Conservation (phyloP, 2,113 vertebrate genomes). For the Aspidoscelis tigris region DNA sequence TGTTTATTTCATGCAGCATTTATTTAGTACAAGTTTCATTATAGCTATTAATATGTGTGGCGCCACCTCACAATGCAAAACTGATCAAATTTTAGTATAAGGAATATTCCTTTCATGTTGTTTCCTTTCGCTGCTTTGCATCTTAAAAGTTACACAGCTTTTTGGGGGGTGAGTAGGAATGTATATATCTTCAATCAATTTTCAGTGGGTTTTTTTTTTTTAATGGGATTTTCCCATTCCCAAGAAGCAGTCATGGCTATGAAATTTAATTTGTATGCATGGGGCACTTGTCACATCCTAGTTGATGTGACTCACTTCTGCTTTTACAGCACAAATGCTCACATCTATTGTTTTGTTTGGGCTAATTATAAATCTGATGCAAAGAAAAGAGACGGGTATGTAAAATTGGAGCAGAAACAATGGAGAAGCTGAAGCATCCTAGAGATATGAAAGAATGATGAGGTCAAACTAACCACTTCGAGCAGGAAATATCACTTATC, state of each 20-base stretch:
- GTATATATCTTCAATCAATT: conserved; percentile 2
- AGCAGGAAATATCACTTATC: background rate
- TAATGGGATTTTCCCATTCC: conserved; percentile 29
- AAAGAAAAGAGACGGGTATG: conserved; percentile 3
- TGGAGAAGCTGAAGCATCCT: background rate
- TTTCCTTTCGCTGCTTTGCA: conserved; percentile 25
- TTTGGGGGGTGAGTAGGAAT: conserved; percentile 15
- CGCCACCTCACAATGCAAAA: conserved; percentile 48
- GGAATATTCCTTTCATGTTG: conserved; percentile 33
- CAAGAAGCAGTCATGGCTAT: conserved; percentile 17
- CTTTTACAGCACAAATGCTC: background rate
- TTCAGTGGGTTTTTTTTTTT: conserved; percentile 39
- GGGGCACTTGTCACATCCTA: conserved; percentile 30
- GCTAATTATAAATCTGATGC: background rate
- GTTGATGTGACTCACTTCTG: conserved; percentile 12
- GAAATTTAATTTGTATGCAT: conserved; percentile 49
- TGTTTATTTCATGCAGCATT: conserved; percentile 60
- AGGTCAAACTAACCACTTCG: background rate
- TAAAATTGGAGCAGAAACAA: conserved; percentile 6
- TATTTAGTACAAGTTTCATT: conserved; percentile 63
- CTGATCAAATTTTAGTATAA: conserved; percentile 47
- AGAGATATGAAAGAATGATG: background rate
- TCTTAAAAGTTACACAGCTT: conserved; percentile 41
- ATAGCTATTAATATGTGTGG: conserved; percentile 63
- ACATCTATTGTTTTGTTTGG: conserved; percentile 10